These are phyloP conservation scores for Tauraco hartlaubi DNA, from an alignment of 2,797 vertebrate genomes.

Conservation along the genomic window DNA sequence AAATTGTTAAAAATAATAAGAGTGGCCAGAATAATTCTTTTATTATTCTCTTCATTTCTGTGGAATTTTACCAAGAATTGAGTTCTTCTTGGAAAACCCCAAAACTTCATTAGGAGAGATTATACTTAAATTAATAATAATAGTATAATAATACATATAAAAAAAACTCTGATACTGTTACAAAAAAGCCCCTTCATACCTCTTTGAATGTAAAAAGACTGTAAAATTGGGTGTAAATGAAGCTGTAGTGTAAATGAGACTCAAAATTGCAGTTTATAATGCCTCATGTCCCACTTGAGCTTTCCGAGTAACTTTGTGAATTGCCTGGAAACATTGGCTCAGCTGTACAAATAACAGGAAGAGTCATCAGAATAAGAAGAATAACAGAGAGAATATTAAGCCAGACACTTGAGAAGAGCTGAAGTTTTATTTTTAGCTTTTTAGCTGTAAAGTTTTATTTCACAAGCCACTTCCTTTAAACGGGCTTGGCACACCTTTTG, in stretches of 20 bases:
- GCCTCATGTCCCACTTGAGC: not conserved
- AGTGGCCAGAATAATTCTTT: not conserved
- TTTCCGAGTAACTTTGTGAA: not conserved
- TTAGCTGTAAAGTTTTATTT: constrained; percentile 36
- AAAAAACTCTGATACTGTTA: not conserved
- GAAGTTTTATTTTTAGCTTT: constrained; percentile 36
- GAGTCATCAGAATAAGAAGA: constrained; percentile 38
- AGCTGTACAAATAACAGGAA: constrained; percentile 29
- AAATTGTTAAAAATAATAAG: not conserved
- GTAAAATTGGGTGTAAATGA: not conserved
- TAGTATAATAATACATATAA: not conserved
- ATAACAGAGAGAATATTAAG: constrained; percentile 3
- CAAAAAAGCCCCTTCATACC: not conserved
- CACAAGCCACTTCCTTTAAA: not conserved
- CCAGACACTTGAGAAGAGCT: not conserved
- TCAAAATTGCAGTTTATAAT: not conserved
- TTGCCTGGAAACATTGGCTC: constrained; percentile 45
- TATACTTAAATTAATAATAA: not conserved
- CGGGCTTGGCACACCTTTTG: not conserved
- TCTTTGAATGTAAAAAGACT: not conserved
- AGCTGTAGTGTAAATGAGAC: not conserved
- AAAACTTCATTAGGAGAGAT: not conserved
- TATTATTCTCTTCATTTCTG: not conserved
- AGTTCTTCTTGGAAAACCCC: not conserved
- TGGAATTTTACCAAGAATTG: not conserved